Percentiles rank a stretch among this genome's conserved stretches.
Conservation (phyloP, 2,797 vertebrate species). For the Limnodromus scolopaceus region DNA sequence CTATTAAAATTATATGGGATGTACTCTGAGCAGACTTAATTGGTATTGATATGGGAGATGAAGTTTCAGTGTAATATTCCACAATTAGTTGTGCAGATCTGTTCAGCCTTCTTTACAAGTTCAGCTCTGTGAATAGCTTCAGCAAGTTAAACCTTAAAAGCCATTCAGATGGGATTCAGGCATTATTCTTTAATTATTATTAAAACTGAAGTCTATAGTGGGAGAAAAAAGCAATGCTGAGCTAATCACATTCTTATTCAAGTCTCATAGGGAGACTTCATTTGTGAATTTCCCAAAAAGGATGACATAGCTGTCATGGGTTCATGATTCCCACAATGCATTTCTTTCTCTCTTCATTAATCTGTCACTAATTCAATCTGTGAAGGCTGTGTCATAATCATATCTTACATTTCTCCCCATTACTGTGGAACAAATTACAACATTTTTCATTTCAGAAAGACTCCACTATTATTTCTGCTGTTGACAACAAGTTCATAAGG, state of each 20-base stretch:
- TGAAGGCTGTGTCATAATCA: conserved; percentile 57
- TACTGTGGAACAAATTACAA: conserved; percentile 53
- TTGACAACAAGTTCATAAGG: background rate
- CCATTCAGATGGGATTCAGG: conserved; percentile 59
- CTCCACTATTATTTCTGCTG: conserved; percentile 41
- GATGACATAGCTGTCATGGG: conserved; percentile 36
- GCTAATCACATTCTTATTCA: conserved; percentile 64
- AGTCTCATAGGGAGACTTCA: conserved; percentile 54
- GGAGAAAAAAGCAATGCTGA: conserved; percentile 50
- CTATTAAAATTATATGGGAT: conserved; percentile 44
- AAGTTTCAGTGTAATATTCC: conserved; percentile 39
- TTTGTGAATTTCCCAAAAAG: conserved; percentile 60
- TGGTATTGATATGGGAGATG: conserved; percentile 44
- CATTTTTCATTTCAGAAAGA: conserved; percentile 56
- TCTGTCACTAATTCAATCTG: conserved; percentile 68
- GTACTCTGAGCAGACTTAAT: conserved; percentile 22
- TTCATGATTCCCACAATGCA: conserved; percentile 46
- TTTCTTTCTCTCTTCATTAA: conserved; percentile 73
- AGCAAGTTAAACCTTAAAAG: conserved; percentile 70
- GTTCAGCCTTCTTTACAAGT: conserved; percentile 32
- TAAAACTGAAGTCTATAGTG: conserved; percentile 54
- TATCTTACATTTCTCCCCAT: conserved; percentile 66
- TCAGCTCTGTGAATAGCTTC: conserved; percentile 56
- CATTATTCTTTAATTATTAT: conserved; percentile 76
- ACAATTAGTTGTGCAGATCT: conserved; percentile 55